Evolutionary conservation across 2,888 invertebrate species (phyloP), one percentile per base, ranked within the genome.

Genomic region (Sarcophaga caerulescens): DNA sequence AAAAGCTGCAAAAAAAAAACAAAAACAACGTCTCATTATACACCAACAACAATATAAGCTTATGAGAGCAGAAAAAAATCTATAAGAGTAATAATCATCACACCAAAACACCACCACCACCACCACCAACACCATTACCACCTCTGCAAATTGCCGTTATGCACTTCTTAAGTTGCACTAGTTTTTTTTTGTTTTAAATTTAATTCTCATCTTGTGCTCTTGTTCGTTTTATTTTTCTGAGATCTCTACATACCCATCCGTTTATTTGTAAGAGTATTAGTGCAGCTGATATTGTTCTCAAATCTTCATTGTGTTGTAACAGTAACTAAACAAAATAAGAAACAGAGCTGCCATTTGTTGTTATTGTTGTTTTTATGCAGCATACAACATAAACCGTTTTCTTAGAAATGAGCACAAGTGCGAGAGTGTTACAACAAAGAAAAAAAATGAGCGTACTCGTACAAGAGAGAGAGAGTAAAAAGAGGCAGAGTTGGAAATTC

Each of bases 161-260:
- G 86, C 84, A 86, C 77, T 84, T 78, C 59, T 84, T 79, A 84
- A 71, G 75, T 68, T 86, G 84, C 84, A 86, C 82, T 85, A 85
- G 71, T 82, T 78, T 77, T 74, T 74, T 47, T 47, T 47, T 14
- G 14, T 14, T 14, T 74, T 23, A 74, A 63, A 75, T 52, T 12
- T 52, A 12, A 12, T 12, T 14, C 52, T 52, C 17, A 17, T 74
- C 77, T 62, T 65, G 23, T 57, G 65, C 76, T 77, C 57, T 70
- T 52, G 21, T 21, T 81, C 6, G 19, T 21, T 70, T 70, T 81
- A 69, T 70, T 75, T 35, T 70, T 45, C 19, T 66, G 45, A 66
- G 66, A 66, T 66, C 66, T 66, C 12, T 14, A 52, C 35, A 35
- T 2, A 35, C 10, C 35, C 70, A 78, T 78, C 70, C 62, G 77